Conservation (phyloP, 2,888 invertebrate species). For the Heliconius ismenius region DNA sequence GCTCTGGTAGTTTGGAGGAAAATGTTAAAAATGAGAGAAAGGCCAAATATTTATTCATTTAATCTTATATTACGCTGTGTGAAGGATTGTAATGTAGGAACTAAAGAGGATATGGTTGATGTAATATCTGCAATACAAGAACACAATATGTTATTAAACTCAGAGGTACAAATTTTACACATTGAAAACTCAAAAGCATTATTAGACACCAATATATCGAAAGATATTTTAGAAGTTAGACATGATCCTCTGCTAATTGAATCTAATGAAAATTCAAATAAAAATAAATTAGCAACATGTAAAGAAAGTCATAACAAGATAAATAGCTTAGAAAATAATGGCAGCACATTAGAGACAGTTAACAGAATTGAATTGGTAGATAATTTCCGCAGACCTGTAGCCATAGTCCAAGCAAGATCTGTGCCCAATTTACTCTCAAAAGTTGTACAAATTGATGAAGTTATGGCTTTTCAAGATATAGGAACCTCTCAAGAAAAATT, state of each 20-base stretch:
- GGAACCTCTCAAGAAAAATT: slow-evolving; percentile 85
- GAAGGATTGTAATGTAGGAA: slow-evolving; percentile 91
- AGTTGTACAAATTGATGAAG: slow-evolving; percentile 82
- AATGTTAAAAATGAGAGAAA: slow-evolving; percentile 85
- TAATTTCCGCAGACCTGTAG: slow-evolving; percentile 29
- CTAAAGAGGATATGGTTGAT: slow-evolving; percentile 80
- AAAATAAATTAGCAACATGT: background rate
- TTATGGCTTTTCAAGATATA: slow-evolving; percentile 82
- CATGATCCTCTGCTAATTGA: background rate
- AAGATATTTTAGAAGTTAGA: background rate
- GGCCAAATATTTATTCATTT: slow-evolving; percentile 87
- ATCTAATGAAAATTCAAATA: background rate
- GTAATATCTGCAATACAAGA: slow-evolving; percentile 65
- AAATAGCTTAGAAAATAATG: background rate
- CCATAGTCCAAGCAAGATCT: slow-evolving; percentile 47
- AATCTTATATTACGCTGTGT: slow-evolving; percentile 90
- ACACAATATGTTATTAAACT: slow-evolving; percentile 47
- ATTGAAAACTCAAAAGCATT: slow-evolving; percentile 40
- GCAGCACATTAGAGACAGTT: background rate
- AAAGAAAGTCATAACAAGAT: background rate
- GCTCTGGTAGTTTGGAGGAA: slow-evolving; percentile 93
- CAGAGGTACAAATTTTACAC: slow-evolving; percentile 44
- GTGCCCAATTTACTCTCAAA: slow-evolving; percentile 86
- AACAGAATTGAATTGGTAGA: slow-evolving; percentile 38
- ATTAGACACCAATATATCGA: background rate